Evolutionary conservation across 1,140 invertebrate species (phyloP).

Genomic region (Cardiocondyla obscurior): DNA sequence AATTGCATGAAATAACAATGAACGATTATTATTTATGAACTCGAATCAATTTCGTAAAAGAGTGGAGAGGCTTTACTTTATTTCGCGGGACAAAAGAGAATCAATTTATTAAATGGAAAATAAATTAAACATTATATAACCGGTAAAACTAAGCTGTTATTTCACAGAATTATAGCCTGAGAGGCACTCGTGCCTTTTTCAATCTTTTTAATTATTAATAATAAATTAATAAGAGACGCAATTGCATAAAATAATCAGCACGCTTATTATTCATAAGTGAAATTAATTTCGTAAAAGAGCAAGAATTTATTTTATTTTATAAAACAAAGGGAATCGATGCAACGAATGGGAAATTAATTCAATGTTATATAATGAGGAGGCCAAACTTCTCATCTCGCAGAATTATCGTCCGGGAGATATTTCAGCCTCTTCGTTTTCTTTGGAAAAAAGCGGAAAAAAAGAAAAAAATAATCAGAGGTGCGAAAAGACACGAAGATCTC

Average conservation of each 20-base stretch:
- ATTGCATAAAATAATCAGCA: neutral
- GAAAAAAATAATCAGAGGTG: neutral
- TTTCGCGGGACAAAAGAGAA: neutral
- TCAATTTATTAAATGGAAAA: neutral
- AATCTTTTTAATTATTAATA: neutral
- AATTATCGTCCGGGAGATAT: neutral
- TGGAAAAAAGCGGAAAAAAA: neutral
- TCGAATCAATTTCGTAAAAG: slow-evolving; percentile 8
- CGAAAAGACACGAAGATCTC: slow-evolving; percentile 16
- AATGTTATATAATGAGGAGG: neutral
- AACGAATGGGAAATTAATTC: neutral
- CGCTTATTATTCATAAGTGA: neutral
- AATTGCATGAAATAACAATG: neutral
- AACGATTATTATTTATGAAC: neutral
- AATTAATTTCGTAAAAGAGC: slow-evolving; percentile 7
- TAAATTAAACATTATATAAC: neutral
- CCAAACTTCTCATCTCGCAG: neutral
- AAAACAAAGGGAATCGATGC: neutral
- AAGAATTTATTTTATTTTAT: neutral
- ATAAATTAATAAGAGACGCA: slow-evolving; percentile 3
- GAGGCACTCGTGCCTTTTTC: neutral
- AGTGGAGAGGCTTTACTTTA: neutral
- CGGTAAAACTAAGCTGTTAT: neutral
- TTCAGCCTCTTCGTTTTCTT: neutral
- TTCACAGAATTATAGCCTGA: neutral